Evolutionary conservation across 2,113 vertebrate species (phyloP), one percentile per base, ranked within the genome.

Genomic region (Ornithorhynchus anatinus): DNA sequence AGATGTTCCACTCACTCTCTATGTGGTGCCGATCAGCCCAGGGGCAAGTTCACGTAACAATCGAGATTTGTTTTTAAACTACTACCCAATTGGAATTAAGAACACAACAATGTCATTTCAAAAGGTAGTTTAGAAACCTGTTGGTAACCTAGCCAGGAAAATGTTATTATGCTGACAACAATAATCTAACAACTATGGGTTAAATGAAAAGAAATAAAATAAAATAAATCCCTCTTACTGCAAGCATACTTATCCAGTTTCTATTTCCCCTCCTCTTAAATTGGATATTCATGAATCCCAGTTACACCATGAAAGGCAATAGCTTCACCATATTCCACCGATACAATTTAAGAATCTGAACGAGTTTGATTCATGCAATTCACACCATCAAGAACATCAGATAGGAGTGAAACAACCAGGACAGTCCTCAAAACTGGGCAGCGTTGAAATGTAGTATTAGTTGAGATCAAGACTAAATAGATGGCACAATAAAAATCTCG

Each of bases 401-500:
- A 85, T 58, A 81, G 83, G 75, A 89, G 85, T 86, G 82, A 92
- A 92, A 84, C 37, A 88, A 88, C 76, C 53, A 79, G 75, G 77
- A 77, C 69, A 90, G 62, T 88, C 77, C 64, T 89, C 84, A 86
- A 89, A 87, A 89, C 35, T 63, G 84, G 86, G 76, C 69, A 86
- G 81, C 59, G 89, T 39, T 83, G 76, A 92, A 93, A 89, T 81
- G 82, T 88, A 88, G 89, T 67, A 84, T 5, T 86, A 83, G 72
- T 74, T 51, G 82, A 82, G 81, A 43, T 89, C 66, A 87, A 81
- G 79, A 89, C 82, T 89, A 84, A 91, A 90, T 80, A 69, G 74
- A 92, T 80, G 75, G 35, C 56, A 67, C 87, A 76, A 88, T 90
- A 91, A 93, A 93, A n/a, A 91, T 54, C 84, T 61, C 6, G 81